Percentiles rank a stretch among this genome's conserved stretches.
Conservation (phyloP, 1,140 invertebrate species). For the Bombus pyrosoma region DNA sequence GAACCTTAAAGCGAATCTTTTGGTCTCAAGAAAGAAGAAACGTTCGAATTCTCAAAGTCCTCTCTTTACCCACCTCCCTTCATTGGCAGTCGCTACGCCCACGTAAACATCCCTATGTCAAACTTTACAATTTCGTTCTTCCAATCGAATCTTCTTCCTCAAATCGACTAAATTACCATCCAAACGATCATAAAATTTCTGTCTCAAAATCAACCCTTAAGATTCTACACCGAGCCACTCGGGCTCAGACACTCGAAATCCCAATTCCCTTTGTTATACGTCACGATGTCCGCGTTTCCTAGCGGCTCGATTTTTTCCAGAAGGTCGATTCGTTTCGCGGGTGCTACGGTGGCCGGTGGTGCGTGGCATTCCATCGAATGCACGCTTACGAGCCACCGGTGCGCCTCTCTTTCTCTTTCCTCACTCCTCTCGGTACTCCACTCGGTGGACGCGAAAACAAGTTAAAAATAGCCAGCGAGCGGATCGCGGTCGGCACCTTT, state of each 20-base stretch:
- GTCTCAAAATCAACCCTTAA: no score
- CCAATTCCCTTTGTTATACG: neutral
- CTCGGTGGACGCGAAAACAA: constrained; percentile 62
- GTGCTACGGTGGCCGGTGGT: constrained; percentile 59
- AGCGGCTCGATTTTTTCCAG: neutral
- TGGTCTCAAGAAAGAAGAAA: no score
- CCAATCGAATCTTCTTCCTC: no score
- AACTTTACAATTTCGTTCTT: no score
- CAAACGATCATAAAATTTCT: neutral
- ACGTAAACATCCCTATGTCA: no score
- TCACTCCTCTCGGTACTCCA: constrained; percentile 17
- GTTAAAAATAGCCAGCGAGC: constrained; percentile 68
- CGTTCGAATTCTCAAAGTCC: no score
- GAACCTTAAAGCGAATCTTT: no score
- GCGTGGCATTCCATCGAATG: constrained; percentile 67
- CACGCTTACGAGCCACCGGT: constrained; percentile 43
- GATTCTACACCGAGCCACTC: no score
- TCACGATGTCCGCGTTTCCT: neutral
- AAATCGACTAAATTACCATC: no score
- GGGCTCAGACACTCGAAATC: neutral
- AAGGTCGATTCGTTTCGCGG: constrained; percentile 54
- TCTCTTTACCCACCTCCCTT: no score
- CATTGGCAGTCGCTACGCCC: no score
- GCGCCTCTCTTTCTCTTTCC: neutral
- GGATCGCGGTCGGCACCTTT: constrained; percentile 67